Conservation (phyloP, 2,113 vertebrate genomes). For the Cercopithecus mona region DNA sequence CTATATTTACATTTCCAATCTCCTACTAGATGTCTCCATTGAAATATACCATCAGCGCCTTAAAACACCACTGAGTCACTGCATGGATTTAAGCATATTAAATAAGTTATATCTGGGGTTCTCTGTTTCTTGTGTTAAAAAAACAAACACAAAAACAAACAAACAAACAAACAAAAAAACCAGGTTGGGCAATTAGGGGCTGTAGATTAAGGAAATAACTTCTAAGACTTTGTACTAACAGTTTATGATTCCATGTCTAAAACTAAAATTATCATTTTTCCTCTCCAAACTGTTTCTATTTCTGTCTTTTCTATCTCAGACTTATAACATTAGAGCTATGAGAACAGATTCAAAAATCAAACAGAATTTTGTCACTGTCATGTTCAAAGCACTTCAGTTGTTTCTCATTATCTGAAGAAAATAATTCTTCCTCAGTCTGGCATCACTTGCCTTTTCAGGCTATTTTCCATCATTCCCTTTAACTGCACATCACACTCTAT, state of each 20-base stretch:
- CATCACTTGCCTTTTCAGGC: not conserved
- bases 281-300: not conserved
- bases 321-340: not conserved
- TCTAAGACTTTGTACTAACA: not conserved
- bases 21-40: not conserved
- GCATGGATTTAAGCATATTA: not conserved
- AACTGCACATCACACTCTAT: not conserved
- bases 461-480: no score
- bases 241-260: not conserved
- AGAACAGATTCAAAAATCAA: not conserved
- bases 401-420: not conserved
- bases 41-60: not conserved
- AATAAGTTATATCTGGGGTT: not conserved
- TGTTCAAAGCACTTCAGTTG: not conserved
- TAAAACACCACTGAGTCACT: not conserved
- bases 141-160: not conserved
- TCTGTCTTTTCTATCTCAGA: not conserved
- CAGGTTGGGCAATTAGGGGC: accelerated
- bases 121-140: not conserved
- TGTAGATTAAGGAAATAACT: not conserved
- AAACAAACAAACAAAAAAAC: no score
- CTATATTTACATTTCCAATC: not conserved
- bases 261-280: not conserved
- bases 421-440: not conserved
- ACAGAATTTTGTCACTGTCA: not conserved